A percentile compares a stretch with the other conserved stretches of the same genome.
These are phyloP conservation scores for Calliphora vomitoria DNA, from an alignment of 2,888 invertebrate species.

Conservation along the genomic window DNA sequence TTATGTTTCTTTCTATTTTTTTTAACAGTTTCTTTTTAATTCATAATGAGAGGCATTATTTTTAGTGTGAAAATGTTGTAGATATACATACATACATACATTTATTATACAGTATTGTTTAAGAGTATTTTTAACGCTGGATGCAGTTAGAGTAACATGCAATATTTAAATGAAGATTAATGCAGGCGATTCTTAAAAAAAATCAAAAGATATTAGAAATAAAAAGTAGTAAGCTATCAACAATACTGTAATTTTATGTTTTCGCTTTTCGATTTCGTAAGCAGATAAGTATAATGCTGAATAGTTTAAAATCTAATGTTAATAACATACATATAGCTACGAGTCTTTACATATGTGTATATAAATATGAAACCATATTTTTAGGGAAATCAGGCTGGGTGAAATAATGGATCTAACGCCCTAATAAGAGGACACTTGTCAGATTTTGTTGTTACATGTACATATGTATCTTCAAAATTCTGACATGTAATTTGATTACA, in stretches of 20 bases:
- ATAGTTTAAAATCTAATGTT: too few relatives aligned
- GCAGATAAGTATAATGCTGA: too few relatives aligned
- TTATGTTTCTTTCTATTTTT: neutral
- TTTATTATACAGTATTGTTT: constrained; percentile 1
- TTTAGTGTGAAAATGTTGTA: constrained; percentile 43
- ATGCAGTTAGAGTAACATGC: constrained; percentile 18
- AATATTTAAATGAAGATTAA: constrained; percentile 25
- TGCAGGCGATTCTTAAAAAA: neutral
- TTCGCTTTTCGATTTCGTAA: too few relatives aligned
- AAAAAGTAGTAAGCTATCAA: neutral
- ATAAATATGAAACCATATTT: too few relatives aligned
- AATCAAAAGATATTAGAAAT: neutral
- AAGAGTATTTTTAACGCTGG: neutral
- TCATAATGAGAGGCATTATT: constrained; percentile 16
- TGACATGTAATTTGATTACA: too few relatives aligned
- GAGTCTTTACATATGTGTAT: too few relatives aligned
- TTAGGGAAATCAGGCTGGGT: too few relatives aligned
- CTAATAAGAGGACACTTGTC: too few relatives aligned
- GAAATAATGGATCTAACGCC: too few relatives aligned
- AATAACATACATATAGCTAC: too few relatives aligned
- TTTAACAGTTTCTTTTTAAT: neutral
- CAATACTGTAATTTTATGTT: neutral
- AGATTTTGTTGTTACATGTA: too few relatives aligned
- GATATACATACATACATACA: neutral
- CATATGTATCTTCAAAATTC: too few relatives aligned